Conservation (phyloP, 30 jellyfish, hydroid and myxozoan species). For the Rhopilema esculentum region DNA sequence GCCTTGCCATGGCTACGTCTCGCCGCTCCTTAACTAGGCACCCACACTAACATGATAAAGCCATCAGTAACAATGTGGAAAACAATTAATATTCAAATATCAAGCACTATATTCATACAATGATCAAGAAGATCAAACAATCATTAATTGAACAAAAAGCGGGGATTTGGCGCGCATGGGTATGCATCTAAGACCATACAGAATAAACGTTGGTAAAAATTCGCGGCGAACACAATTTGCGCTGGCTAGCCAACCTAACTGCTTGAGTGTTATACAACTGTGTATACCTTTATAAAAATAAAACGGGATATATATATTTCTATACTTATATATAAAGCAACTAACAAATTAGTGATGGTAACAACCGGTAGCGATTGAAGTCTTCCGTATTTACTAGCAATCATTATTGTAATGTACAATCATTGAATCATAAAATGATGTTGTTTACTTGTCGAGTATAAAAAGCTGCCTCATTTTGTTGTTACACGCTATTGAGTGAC, state of each 20-base stretch:
- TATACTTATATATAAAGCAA: not conserved
- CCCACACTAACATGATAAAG: conserved; percentile 19
- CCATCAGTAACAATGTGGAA: conserved; percentile 39
- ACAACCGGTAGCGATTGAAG: not conserved
- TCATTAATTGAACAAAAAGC: conserved; percentile 26
- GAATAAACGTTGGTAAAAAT: not conserved
- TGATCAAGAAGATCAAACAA: conserved; percentile 58
- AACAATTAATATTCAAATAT: conserved; percentile 49
- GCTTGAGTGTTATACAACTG: not conserved
- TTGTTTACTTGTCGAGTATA: not conserved
- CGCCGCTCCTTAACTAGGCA: not conserved
- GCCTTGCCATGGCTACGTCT: not conserved
- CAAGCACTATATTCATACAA: conserved; percentile 55
- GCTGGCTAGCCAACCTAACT: not conserved
- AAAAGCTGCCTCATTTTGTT: not conserved
- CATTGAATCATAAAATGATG: conserved; percentile 18
- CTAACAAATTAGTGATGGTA: not conserved
- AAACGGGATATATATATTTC: not conserved
- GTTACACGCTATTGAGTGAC: too few species aligned
- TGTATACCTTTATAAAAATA: not conserved
- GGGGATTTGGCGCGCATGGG: conserved; percentile 14
- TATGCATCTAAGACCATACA: not conserved
- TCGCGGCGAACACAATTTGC: not conserved
- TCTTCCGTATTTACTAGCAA: not conserved
- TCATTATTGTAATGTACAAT: conserved; percentile 47